Conservation (phyloP, 2,888 invertebrate species). For the Drosophila pseudotalamancana region DNA sequence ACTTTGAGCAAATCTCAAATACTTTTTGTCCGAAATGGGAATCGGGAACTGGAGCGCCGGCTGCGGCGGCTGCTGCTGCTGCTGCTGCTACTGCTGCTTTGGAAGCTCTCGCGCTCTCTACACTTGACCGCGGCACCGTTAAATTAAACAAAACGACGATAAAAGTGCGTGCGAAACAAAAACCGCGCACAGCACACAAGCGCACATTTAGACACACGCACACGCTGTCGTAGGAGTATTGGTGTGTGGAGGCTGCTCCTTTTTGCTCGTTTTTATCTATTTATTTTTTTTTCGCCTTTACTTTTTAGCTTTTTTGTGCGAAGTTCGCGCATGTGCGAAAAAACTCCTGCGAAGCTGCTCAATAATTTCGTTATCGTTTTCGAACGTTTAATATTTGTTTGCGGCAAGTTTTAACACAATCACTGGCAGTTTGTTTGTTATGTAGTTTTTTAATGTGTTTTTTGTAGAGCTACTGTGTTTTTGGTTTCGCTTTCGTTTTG, state of each 20-base stretch:
- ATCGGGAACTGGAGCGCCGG: constrained; percentile 32
- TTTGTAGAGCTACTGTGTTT: constrained; percentile 32
- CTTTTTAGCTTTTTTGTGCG: constrained; percentile 68
- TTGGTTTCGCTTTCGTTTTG: constrained; percentile 56
- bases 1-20: constrained; percentile 45
- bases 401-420: constrained; percentile 30
- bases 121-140: constrained; percentile 78
- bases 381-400: constrained; percentile 8
- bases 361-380: constrained; percentile 17
- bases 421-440: constrained; percentile 39
- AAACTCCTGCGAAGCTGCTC: constrained; percentile 33
- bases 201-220: constrained; percentile 13
- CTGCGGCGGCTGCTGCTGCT: constrained; percentile 1
- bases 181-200: constrained; percentile 44
- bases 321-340: constrained; percentile 74
- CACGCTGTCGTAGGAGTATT: constrained; percentile 32
- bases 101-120: constrained; percentile 43
- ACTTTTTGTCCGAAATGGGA: constrained; percentile 36
- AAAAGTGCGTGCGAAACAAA: constrained; percentile 71
- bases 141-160: constrained; percentile 61
- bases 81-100: constrained; percentile 2
- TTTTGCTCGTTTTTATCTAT: constrained; percentile 67
- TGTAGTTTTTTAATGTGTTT: constrained; percentile 3
- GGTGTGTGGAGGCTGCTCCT: constrained; percentile 56
- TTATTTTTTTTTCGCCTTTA: constrained; percentile 53